Evolutionary conservation across 2,113 vertebrate genomes (phyloP).

Genomic region (Leucosticte australis): DNA sequence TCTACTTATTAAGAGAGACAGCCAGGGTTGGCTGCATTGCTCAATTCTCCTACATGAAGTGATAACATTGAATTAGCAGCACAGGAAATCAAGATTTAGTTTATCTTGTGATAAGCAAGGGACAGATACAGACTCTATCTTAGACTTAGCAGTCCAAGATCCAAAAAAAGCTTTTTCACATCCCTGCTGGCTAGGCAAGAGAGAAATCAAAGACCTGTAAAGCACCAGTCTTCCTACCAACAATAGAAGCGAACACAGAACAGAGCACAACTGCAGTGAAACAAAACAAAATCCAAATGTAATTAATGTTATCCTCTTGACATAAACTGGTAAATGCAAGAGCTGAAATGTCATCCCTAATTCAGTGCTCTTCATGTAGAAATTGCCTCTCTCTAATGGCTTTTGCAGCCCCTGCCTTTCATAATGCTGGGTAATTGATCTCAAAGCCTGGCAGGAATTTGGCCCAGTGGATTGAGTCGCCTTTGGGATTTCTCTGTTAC

Average conservation of each 20-base stretch:
- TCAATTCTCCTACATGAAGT: neutral
- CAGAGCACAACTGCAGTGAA: constrained; percentile 44
- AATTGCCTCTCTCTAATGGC: constrained; percentile 57
- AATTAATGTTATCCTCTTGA: constrained; percentile 59
- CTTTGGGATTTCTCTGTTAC: constrained; percentile 28
- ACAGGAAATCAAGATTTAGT: neutral
- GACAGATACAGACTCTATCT: neutral
- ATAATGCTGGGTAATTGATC: constrained; percentile 51
- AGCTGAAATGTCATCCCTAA: constrained; percentile 63
- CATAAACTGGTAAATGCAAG: constrained; percentile 53
- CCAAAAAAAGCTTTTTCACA: neutral
- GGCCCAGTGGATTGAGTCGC: neutral
- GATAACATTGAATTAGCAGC: neutral
- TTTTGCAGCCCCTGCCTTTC: constrained; percentile 40
- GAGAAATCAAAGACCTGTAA: neutral
- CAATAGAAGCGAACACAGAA: constrained; percentile 36
- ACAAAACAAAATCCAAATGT: constrained; percentile 61
- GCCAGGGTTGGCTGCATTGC: neutral
- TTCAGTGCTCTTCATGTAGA: constrained; percentile 25
- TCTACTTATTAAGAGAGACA: neutral
- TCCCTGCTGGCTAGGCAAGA: neutral
- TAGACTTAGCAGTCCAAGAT: neutral
- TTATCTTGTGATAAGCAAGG: neutral
- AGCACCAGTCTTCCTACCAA: neutral
- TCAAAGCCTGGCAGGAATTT: neutral